These are phyloP conservation scores for Tenualosa thibaudeaui DNA, from an alignment of 2,797 vertebrate genomes.

Conservation along the genomic window DNA sequence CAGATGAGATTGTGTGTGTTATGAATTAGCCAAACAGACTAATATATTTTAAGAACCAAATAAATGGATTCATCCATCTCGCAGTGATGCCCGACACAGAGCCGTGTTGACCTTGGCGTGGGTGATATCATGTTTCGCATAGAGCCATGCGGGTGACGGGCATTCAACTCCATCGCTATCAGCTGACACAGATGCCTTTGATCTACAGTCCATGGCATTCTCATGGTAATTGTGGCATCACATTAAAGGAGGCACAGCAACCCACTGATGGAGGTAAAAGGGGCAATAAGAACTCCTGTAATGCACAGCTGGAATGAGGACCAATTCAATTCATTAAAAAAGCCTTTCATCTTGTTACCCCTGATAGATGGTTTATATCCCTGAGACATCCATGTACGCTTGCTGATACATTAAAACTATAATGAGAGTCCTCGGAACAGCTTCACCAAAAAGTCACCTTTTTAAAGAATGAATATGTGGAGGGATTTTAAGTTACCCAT, in stretches of 20 bases:
- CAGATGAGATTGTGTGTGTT: background rate
- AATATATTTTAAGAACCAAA: background rate
- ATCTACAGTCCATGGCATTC: background rate
- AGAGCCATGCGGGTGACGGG: background rate
- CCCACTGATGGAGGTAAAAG: background rate
- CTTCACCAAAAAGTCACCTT: background rate
- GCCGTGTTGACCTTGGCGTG: background rate
- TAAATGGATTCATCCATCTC: background rate
- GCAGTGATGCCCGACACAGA: background rate
- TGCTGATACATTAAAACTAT: background rate
- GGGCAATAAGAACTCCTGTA: background rate
- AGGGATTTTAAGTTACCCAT: no score
- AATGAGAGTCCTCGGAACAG: background rate
- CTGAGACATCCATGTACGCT: background rate
- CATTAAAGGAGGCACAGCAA: background rate
- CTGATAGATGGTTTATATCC: background rate
- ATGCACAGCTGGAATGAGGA: background rate
- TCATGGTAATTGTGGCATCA: background rate
- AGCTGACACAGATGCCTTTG: conserved; percentile 1
- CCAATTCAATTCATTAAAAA: background rate
- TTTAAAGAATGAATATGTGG: no score
- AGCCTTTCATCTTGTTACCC: background rate
- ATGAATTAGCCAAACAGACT: background rate
- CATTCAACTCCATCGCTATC: background rate
- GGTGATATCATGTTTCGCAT: background rate